Evolutionary conservation across 1,140 invertebrate genomes (phyloP), one percentile per base, ranked within the genome.

Genomic region (Tetraneura akinire): DNA sequence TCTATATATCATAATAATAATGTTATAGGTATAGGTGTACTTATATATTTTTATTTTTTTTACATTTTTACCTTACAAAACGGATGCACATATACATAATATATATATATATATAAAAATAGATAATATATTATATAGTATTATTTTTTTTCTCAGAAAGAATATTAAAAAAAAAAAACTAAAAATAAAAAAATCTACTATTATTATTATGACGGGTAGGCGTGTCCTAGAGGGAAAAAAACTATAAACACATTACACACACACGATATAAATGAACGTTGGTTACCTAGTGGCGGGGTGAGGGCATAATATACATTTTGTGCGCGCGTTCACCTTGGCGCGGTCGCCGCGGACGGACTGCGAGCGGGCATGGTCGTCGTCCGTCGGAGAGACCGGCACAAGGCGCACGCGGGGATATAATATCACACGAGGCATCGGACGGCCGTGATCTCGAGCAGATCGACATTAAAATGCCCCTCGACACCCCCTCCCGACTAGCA

Each of bases 351-450:
- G 16, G 64, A 10, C 66, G 42, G 53, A 57, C 18, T 37, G 8
- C n/a, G n/a, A n/a, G n/a, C n/a, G n/a, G n/a, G n/a, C n/a, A n/a
- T n/a, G n/a, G n/a, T n/a, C n/a, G n/a, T n/a, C n/a, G n/a, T n/a
- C n/a, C n/a, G n/a, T n/a, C n/a, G n/a, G n/a, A n/a, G n/a, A n/a
- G n/a, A n/a, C n/a, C n/a, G n/a, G n/a, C n/a, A n/a, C n/a, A n/a
- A n/a, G n/a, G n/a, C n/a, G n/a, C n/a, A n/a, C 10, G 71, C 14
- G 11, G 64, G 64, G 18, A 37, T 11, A 32, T 26, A 74, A 74
- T 70, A 57, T 76, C 55, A 78, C 55, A 78, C 55, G 55, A 78
- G 74, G 74, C 74, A 78, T 78, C 74, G 74, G 74, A 78, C 74
- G 74, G 53, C 74, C 74, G 74, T 78, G 74, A 78, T 78, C 74